Evolutionary conservation across 2,113 vertebrate genomes (phyloP).

Genomic region (Sphaerodactylus townsendi): DNA sequence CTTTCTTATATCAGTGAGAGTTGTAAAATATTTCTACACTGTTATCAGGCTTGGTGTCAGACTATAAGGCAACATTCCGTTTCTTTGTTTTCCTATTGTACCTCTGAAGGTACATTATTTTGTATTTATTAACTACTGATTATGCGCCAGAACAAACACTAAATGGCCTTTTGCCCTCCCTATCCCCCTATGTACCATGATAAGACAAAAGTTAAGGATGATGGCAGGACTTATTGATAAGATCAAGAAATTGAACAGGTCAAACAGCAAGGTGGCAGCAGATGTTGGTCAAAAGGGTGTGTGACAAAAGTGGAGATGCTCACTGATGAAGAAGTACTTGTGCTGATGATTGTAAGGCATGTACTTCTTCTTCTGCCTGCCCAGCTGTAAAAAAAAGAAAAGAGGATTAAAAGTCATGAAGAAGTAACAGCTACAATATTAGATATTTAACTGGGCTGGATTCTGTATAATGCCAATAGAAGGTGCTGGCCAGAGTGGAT

Average conservation of each 20-base stretch:
- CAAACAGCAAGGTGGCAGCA: background rate
- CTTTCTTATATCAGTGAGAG: too few species aligned
- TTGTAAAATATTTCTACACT: too few species aligned
- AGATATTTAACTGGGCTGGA: background rate
- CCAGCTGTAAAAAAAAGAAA: conserved; percentile 56
- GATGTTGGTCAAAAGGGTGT: background rate
- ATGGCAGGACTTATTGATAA: background rate
- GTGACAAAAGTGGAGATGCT: conserved; percentile 37
- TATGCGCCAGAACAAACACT: background rate
- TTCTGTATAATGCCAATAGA: too few species aligned
- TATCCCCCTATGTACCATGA: background rate
- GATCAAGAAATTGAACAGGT: background rate
- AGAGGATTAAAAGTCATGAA: background rate
- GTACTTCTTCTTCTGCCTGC: conserved; percentile 72
- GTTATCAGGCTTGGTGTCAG: too few species aligned
- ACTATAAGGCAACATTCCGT: too few species aligned
- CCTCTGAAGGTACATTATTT: too few species aligned
- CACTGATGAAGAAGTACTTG: conserved; percentile 76
- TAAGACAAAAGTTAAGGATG: background rate
- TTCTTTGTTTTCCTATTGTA: too few species aligned
- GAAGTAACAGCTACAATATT: background rate
- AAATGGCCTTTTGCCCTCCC: background rate
- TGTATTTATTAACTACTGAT: background rate
- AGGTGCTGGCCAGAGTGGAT: too few species aligned
- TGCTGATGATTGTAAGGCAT: conserved; percentile 78